These are phyloP conservation scores for Diglossa cyanea DNA, from an alignment of 2,797 vertebrate genomes.

Conservation along the genomic window DNA sequence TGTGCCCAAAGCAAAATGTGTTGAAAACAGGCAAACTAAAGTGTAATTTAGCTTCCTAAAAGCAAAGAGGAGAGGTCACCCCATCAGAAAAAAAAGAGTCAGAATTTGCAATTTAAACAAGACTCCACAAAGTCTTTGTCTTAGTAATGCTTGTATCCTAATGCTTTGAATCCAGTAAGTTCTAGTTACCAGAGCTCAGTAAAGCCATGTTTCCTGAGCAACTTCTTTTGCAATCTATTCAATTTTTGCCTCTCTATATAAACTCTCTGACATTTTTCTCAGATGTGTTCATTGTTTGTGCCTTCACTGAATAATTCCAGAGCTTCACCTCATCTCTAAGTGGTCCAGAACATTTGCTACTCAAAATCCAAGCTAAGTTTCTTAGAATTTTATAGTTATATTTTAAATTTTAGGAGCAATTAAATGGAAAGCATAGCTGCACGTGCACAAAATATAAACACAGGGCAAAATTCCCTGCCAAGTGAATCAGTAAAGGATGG, in stretches of 20 bases:
- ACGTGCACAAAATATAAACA: neutral
- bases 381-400: neutral
- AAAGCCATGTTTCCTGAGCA: neutral
- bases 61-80: neutral
- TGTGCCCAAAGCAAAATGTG: conserved; percentile 26
- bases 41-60: conserved; percentile 21
- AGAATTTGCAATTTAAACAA: conserved; percentile 24
- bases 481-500: neutral
- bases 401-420: neutral
- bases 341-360: neutral
- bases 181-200: conserved; percentile 4
- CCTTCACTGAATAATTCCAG: neutral
- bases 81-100: neutral
- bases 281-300: neutral
- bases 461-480: neutral
- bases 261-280: neutral
- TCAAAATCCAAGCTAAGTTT: neutral
- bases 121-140: neutral
- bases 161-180: conserved; percentile 5
- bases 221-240: conserved; percentile 5
- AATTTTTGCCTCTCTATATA: neutral
- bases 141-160: neutral
- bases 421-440: neutral
- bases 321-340: neutral
- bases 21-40: conserved; percentile 17